Evolutionary conservation across 1,140 invertebrate species (phyloP).

Genomic region (Xylocopa sonorina): DNA sequence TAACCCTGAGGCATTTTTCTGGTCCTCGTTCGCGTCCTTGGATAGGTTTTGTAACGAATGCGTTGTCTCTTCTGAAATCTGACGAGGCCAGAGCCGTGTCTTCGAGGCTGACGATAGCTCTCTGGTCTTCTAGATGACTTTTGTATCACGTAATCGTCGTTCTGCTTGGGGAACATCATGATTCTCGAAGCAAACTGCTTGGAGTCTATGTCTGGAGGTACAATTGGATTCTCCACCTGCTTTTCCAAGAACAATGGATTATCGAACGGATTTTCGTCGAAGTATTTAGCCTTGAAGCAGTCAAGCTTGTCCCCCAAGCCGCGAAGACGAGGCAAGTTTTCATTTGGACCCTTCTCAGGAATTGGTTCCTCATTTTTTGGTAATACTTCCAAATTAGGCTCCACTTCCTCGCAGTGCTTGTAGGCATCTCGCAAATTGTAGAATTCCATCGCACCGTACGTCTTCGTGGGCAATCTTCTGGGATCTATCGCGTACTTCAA

Average conservation of each 20-base stretch:
- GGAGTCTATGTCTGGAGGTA: conserved; percentile 69
- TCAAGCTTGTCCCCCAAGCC: conserved; percentile 88
- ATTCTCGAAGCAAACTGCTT: conserved; percentile 69
- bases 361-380: conserved; percentile 74
- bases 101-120: conserved; percentile 14
- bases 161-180: conserved; percentile 60
- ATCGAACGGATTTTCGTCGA: conserved; percentile 88
- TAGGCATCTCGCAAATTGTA: conserved; percentile 80
- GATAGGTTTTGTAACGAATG: conserved; percentile 31
- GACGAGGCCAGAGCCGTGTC: neutral
- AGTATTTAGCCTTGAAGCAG: conserved; percentile 88
- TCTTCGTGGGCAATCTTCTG: conserved; percentile 78
- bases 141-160: conserved; percentile 63
- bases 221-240: conserved; percentile 63
- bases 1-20: conserved; percentile 15
- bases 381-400: conserved; percentile 74
- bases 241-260: conserved; percentile 88
- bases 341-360: conserved; percentile 69
- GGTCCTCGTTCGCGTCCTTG: neutral
- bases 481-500: conserved; percentile 81
- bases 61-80: neutral
- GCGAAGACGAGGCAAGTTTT: conserved; percentile 76
- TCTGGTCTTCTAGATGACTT: conserved; percentile 72
- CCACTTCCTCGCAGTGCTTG: conserved; percentile 78
- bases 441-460: conserved; percentile 82